Percentiles rank a stretch among this genome's conserved stretches.
Evolutionary conservation across 2,888 invertebrate species (phyloP).

Genomic region (Drosophila leonis): DNA sequence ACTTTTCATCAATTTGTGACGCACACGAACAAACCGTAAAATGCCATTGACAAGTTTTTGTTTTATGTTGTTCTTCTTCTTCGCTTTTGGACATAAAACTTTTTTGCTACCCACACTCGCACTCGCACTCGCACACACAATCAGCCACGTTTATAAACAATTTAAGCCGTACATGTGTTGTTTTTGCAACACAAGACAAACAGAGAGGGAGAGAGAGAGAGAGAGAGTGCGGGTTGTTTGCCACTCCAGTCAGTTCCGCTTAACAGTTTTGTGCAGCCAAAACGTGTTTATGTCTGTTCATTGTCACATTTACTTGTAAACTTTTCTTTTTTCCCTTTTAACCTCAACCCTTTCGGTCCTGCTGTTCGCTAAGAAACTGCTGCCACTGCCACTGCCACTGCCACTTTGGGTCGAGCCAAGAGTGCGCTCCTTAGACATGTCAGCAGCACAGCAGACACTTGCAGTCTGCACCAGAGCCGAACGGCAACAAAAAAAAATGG

Average conservation of each 20-base stretch:
- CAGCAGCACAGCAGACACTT: slow-evolving; percentile 68
- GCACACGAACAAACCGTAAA: slow-evolving; percentile 48
- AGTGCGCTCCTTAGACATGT: slow-evolving; percentile 70
- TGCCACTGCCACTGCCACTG: slow-evolving; percentile 47
- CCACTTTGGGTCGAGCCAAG: slow-evolving; percentile 66
- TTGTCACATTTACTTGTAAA: slow-evolving; percentile 78
- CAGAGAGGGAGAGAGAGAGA: slow-evolving; percentile 21
- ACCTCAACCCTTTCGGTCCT: slow-evolving; percentile 5
- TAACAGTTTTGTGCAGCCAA: slow-evolving; percentile 67
- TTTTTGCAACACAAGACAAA: slow-evolving; percentile 64
- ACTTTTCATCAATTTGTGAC: slow-evolving; percentile 67
- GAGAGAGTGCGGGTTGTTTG: neutral
- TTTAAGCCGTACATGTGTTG: slow-evolving; percentile 74
- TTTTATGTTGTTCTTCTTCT: neutral
- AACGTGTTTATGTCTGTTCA: slow-evolving; percentile 79
- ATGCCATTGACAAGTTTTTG: slow-evolving; percentile 48
- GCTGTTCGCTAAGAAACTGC: slow-evolving; percentile 18
- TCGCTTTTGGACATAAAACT: slow-evolving; percentile 48
- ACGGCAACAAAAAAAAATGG: slow-evolving; percentile 11
- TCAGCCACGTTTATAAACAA: slow-evolving; percentile 61
- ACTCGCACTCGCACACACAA: slow-evolving; percentile 8
- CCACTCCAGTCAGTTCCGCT: slow-evolving; percentile 20
- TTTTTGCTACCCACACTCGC: slow-evolving; percentile 36
- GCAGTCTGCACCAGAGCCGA: slow-evolving; percentile 56
- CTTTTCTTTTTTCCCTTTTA: slow-evolving; percentile 47